A percentile compares a stretch with the other conserved stretches of the same genome.
Evolutionary conservation across 2,888 invertebrate genomes (phyloP).

Genomic region (Patella caerulea): DNA sequence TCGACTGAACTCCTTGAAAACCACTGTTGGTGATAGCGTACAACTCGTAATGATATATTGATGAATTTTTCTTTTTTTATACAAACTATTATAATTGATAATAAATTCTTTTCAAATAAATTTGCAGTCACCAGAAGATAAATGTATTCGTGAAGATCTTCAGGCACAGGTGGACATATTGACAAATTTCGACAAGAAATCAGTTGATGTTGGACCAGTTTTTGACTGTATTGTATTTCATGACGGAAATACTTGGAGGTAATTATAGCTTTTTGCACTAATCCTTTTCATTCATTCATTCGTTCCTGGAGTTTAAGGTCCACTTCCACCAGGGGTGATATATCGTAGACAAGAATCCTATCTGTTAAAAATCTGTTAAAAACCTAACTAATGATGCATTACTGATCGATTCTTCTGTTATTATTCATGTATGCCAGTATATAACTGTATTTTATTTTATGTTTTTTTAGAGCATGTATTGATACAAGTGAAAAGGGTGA

Average conservation of each 20-base stretch:
- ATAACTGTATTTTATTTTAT: too few species aligned
- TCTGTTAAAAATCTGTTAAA: too few species aligned
- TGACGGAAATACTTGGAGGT: conserved; percentile 91
- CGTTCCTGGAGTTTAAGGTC: background rate
- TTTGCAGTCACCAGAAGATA: conserved; percentile 76
- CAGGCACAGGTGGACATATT: conserved; percentile 89
- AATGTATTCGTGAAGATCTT: conserved; percentile 88
- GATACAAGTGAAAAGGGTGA: conserved; percentile 89
- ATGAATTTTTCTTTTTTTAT: too few species aligned
- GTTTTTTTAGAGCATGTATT: conserved; percentile 80
- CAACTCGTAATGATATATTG: too few species aligned
- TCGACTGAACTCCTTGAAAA: too few species aligned
- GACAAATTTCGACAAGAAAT: conserved; percentile 88
- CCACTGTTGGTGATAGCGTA: too few species aligned
- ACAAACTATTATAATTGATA: too few species aligned
- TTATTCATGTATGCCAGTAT: too few species aligned
- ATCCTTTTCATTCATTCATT: background rate
- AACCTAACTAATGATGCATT: too few species aligned
- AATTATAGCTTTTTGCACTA: conserved; percentile 11
- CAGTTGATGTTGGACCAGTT: conserved; percentile 86
- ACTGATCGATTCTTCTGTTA: too few species aligned
- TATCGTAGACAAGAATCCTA: too few species aligned
- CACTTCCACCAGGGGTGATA: too few species aligned
- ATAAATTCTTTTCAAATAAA: background rate
- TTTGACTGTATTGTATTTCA: conserved; percentile 95